Percentiles rank a stretch among this genome's conserved stretches.
phyloP scores from a whole-genome alignment of 1,140 invertebrate genomes.

The Sinella curviseta region DNA sequence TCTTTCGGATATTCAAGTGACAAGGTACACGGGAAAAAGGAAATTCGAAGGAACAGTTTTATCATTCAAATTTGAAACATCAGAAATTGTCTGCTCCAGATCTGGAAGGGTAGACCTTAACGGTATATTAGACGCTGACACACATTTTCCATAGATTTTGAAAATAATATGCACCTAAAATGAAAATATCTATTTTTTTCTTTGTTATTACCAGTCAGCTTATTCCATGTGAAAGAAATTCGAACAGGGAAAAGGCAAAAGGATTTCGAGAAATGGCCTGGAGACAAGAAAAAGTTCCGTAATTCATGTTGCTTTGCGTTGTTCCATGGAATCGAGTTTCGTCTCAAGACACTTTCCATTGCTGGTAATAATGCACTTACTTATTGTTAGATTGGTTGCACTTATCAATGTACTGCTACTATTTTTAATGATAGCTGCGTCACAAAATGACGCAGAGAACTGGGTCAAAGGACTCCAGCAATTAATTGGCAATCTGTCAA shows the following conservation, averaged over 20 bases:
- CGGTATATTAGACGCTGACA: neutral
- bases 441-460: constrained; percentile 26
- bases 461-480: constrained; percentile 35
- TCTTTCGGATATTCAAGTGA: too few species aligned
- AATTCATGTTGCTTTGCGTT: constrained; percentile 72
- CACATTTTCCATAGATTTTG: neutral
- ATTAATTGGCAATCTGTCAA: constrained; percentile 11
- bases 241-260: constrained; percentile 81
- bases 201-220: too few species aligned
- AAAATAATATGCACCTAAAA: too few species aligned
- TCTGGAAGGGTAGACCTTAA: neutral
- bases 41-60: neutral
- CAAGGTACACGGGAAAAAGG: too few species aligned
- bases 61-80: neutral
- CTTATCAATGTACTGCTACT: neutral
- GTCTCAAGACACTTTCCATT: constrained; percentile 82
- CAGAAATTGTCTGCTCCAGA: neutral
- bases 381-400: constrained; percentile 60
- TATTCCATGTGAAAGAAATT: constrained; percentile 86
- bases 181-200: neutral
- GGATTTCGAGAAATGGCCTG: constrained; percentile 88
- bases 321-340: constrained; percentile 86
- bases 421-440: neutral
- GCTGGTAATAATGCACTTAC: constrained; percentile 52
- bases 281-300: constrained; percentile 79